Evolutionary conservation across 53 echinoderm and acorn worm species (phyloP).

Genomic region (Henricia sp.): DNA sequence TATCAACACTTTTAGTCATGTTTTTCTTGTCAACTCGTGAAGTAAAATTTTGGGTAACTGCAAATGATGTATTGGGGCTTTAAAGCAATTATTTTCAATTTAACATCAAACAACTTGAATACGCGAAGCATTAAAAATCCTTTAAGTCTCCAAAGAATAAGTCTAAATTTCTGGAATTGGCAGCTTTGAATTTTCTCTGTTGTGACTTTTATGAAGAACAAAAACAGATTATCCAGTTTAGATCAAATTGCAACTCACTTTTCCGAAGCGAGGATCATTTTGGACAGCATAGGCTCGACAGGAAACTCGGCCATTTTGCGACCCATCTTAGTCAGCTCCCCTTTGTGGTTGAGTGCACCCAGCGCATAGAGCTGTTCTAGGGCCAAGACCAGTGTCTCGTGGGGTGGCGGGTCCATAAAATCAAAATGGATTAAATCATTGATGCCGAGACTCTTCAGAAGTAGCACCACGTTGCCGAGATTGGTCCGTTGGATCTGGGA

Average conservation of each 20-base stretch:
- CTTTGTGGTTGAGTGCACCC: slow-evolving; percentile 97
- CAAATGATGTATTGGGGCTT: too few relatives aligned
- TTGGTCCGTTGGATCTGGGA: slow-evolving; percentile 95
- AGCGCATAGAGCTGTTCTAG: slow-evolving; percentile 97
- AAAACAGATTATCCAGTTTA: too few relatives aligned
- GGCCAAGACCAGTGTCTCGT: slow-evolving; percentile 92
- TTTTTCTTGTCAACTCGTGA: too few relatives aligned
- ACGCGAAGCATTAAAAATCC: too few relatives aligned
- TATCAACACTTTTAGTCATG: too few relatives aligned
- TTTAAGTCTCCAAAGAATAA: too few relatives aligned
- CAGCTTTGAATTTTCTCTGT: too few relatives aligned
- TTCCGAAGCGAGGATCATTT: slow-evolving; percentile 97
- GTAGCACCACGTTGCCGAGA: slow-evolving; percentile 91
- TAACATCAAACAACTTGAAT: too few relatives aligned
- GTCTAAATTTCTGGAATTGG: too few relatives aligned
- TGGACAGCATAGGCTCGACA: slow-evolving; percentile 96
- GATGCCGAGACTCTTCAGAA: slow-evolving; percentile 93
- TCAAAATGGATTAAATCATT: slow-evolving; percentile 99
- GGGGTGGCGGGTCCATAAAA: slow-evolving; percentile 98
- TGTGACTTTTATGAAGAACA: too few relatives aligned
- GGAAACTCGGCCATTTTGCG: slow-evolving; percentile 97
- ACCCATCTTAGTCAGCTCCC: slow-evolving; percentile 93
- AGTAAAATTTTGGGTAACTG: too few relatives aligned
- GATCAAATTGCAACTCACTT: slow-evolving; percentile 67
- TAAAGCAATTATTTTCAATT: too few relatives aligned